Evolutionary conservation across 1,140 invertebrate genomes (phyloP).

Genomic region (Dendroctonus ponderosae): DNA sequence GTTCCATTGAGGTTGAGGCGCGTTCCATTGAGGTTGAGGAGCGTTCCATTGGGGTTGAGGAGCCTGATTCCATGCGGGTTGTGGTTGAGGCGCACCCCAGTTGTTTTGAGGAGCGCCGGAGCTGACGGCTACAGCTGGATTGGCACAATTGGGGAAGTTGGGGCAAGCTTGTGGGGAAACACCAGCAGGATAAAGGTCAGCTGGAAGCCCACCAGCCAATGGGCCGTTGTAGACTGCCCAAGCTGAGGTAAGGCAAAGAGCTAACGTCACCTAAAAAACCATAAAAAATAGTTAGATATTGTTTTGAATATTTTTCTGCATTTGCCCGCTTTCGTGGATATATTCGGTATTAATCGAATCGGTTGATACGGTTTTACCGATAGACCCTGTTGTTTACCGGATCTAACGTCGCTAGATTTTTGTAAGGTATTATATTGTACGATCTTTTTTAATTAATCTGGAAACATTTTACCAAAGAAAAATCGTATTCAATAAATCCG

Average conservation of each 20-base stretch:
- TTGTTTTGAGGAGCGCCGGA: constrained; percentile 36
- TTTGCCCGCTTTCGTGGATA: too few species aligned
- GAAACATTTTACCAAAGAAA: too few species aligned
- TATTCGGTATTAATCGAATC: too few species aligned
- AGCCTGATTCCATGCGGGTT: constrained; percentile 30
- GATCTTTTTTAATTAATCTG: too few species aligned
- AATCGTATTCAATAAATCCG: too few species aligned
- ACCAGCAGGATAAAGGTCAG: constrained; percentile 48
- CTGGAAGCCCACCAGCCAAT: constrained; percentile 48
- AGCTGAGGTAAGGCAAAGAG: constrained; percentile 43
- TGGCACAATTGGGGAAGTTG: constrained; percentile 51
- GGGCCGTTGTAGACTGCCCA: constrained; percentile 47
- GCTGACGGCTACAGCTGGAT: constrained; percentile 47
- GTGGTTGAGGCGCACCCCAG: constrained; percentile 34
- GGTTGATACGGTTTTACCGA: too few species aligned
- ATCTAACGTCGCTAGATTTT: too few species aligned
- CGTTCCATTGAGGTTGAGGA: constrained; percentile 25
- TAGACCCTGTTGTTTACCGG: too few species aligned
- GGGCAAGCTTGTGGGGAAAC: constrained; percentile 51
- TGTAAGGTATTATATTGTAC: too few species aligned
- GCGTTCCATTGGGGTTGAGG: constrained; percentile 32
- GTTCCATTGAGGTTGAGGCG: constrained; percentile 15
- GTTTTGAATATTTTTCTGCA: too few species aligned
- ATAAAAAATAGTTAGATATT: too few species aligned
- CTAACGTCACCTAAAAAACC: constrained; percentile 44